Evolutionary conservation across 2,888 invertebrate genomes (phyloP).

Genomic region (Geophilus truncorum): DNA sequence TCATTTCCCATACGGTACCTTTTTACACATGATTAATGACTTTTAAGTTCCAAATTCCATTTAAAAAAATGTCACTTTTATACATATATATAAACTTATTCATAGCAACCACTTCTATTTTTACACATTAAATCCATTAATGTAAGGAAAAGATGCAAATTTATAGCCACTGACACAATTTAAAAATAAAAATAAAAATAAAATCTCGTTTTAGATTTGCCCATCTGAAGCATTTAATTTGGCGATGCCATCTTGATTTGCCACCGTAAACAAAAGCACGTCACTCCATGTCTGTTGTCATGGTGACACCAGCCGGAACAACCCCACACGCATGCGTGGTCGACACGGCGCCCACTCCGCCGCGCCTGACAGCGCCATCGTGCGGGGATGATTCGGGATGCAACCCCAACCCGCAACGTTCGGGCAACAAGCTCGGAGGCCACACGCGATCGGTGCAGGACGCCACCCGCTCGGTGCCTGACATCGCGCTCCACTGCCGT

Average conservation of each 20-base stretch:
- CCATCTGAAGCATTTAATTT: not conserved
- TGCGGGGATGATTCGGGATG: conserved; percentile 7
- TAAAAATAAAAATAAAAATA: too few species aligned
- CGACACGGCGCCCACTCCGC: not conserved
- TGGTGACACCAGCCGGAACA: conserved; percentile 42
- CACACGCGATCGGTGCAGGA: not conserved
- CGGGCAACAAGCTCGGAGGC: not conserved
- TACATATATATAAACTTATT: too few species aligned
- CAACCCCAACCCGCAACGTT: not conserved
- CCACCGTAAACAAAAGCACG: not conserved
- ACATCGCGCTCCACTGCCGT: conserved; percentile 72
- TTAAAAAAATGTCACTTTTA: too few species aligned
- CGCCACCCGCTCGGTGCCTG: conserved; percentile 63
- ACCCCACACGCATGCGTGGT: conserved; percentile 31
- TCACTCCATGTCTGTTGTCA: conserved; percentile 40
- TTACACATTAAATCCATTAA: too few species aligned
- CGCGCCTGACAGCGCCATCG: conserved; percentile 28
- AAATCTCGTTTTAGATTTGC: not conserved
- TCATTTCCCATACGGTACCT: too few species aligned
- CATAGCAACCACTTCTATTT: too few species aligned
- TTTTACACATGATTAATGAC: too few species aligned
- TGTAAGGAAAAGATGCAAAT: too few species aligned
- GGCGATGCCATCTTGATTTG: not conserved
- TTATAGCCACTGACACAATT: too few species aligned
- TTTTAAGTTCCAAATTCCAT: too few species aligned